Evolutionary conservation across 2,113 vertebrate genomes (phyloP), one percentile per base, ranked within the genome.

Genomic region (Daphoenositta chrysoptera): DNA sequence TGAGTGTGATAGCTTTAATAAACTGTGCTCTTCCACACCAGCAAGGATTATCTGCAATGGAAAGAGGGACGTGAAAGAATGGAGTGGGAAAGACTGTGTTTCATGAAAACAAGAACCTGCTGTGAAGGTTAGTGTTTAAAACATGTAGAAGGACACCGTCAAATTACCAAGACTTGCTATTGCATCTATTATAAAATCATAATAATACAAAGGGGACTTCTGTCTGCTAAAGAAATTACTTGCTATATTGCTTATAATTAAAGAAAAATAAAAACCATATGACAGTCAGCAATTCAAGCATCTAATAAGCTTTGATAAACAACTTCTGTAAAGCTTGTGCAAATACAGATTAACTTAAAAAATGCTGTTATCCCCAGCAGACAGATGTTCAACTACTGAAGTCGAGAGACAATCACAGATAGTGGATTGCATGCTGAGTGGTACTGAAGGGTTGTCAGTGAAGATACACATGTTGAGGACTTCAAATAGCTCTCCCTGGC

Each of bases 331-430:
- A 47, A 90, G 54, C 33, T 61, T 92, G 54, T 92, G 51, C 89
- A 90, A 95, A 80, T 75, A 92, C 39, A 84, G 31, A 90, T 93
- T 73, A 84, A 75, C 63, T 93, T 80, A 26, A 70, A 89, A 90
- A 91, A 75, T 44, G 48, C 12, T 71, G 4, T 86, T 93, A 42
- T 86, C 26, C 47, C 22, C 60, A 56, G 51, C 4, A 8, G 69
- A 81, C 68, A 93, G 69, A 90, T 90, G 76, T 91, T 95, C 44
- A 86, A 11, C 76, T 81, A 47, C 56, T 37, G 19, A 80, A 90
- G 44, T 44, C 1, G 0, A 89, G 70, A 92, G 64, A 68, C 60
- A 77, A 60, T 64, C 42, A 81, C 23, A 4, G 33, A 79, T n/a
- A 37, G 68, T 30, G 71, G 61, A 80, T 92, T 73, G 58, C 51